phyloP scores from a whole-genome alignment of 2,113 vertebrate genomes.

The Pseudorasbora parva region DNA sequence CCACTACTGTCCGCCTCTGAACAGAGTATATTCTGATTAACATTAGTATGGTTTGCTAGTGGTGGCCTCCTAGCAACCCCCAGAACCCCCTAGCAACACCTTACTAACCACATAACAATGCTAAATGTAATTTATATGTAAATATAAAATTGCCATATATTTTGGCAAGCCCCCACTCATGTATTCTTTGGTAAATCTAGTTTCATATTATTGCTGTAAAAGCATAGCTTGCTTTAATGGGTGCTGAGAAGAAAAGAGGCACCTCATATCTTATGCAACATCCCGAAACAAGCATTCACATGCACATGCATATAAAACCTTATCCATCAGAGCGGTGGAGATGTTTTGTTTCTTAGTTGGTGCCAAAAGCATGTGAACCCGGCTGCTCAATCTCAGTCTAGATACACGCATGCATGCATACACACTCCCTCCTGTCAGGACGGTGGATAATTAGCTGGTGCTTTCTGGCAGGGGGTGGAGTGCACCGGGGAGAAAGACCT shows the following conservation, averaged over 20 bases:
- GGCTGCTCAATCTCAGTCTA: conserved; percentile 34
- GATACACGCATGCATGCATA: conserved; percentile 30
- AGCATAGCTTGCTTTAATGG: conserved; percentile 7
- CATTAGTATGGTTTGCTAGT: neutral
- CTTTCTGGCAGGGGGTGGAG: conserved; percentile 52
- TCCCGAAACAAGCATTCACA: conserved; percentile 26
- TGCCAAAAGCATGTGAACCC: conserved; percentile 34
- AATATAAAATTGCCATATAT: too few relatives aligned
- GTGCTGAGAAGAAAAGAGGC: conserved; percentile 6
- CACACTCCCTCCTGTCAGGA: conserved; percentile 48
- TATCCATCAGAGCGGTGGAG: conserved; percentile 12
- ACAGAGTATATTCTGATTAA: neutral
- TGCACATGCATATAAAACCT: conserved; percentile 20
- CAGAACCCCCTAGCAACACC: neutral
- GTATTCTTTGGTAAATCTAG: neutral
- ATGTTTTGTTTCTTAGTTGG: conserved; percentile 4
- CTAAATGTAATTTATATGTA: too few relatives aligned
- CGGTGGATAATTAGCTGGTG: conserved; percentile 57
- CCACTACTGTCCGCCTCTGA: too few relatives aligned
- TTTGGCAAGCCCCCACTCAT: neutral
- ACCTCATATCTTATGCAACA: conserved; percentile 45
- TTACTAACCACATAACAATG: too few relatives aligned
- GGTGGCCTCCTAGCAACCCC: neutral
- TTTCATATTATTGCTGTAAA: neutral
- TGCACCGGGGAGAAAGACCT: conserved; percentile 43